Conservation (phyloP, 2,888 invertebrate genomes). For the Dolichomitus sp. region DNA sequence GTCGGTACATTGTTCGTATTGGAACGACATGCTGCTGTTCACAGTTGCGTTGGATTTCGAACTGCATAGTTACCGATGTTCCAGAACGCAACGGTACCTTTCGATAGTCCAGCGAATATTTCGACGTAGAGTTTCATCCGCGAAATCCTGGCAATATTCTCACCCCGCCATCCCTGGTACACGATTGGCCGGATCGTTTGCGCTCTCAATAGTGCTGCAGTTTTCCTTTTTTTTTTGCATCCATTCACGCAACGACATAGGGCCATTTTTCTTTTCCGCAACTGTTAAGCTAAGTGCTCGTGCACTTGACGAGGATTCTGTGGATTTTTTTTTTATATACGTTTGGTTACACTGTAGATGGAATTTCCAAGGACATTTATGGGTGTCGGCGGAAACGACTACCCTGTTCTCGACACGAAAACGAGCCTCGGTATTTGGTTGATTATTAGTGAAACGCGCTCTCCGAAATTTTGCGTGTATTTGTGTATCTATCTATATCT, state of each 20-base stretch:
- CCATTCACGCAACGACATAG: slow-evolving; percentile 8
- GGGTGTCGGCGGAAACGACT: slow-evolving; percentile 6
- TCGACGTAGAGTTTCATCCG: slow-evolving; percentile 27
- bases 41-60: slow-evolving; percentile 63
- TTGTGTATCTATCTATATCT: not conserved
- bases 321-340: slow-evolving; percentile 5
- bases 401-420: not conserved
- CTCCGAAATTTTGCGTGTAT: slow-evolving; percentile 63
- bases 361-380: slow-evolving; percentile 2
- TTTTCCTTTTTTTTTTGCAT: slow-evolving; percentile 41
- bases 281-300: slow-evolving; percentile 49
- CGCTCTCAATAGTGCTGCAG: slow-evolving; percentile 45
- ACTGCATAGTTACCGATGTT: slow-evolving; percentile 53
- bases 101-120: slow-evolving; percentile 43
- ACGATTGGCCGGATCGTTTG: slow-evolving; percentile 65
- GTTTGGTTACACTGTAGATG: not conserved
- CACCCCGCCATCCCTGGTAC: not conserved
- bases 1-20: slow-evolving; percentile 81
- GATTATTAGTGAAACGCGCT: slow-evolving; percentile 79
- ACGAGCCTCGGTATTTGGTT: slow-evolving; percentile 73
- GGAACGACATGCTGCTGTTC: slow-evolving; percentile 48
- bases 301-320: slow-evolving; percentile 12
- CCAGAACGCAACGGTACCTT: slow-evolving; percentile 21
- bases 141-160: slow-evolving; percentile 64
- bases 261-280: slow-evolving; percentile 37